phyloP scores from a whole-genome alignment of 1,140 invertebrate genomes.

The Hirudo medicinalis region DNA sequence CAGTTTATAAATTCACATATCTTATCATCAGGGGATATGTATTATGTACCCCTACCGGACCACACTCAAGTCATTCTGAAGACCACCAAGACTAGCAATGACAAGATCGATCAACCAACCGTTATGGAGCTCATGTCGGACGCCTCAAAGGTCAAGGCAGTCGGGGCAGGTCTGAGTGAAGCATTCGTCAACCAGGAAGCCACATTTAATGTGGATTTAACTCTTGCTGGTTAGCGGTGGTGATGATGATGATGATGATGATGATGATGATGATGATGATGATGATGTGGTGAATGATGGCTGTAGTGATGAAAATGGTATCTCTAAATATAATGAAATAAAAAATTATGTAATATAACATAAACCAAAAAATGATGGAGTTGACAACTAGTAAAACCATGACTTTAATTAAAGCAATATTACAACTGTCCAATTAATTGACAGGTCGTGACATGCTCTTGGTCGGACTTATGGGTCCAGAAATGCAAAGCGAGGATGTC shows the following conservation, averaged over 20 bases:
- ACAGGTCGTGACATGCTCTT: constrained; percentile 83
- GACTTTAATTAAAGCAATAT: no score
- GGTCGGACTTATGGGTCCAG: constrained; percentile 79
- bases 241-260: constrained; percentile 4
- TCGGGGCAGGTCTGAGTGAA: neutral
- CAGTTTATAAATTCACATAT: no score
- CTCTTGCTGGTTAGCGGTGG: neutral
- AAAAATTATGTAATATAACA: neutral
- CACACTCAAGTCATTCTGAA: neutral
- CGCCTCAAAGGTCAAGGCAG: neutral
- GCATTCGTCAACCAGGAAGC: neutral
- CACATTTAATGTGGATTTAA: neutral
- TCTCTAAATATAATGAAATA: neutral
- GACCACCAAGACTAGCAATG: neutral
- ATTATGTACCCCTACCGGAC: neutral
- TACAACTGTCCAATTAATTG: no score
- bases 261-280: neutral
- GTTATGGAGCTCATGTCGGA: neutral
- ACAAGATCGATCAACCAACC: neutral
- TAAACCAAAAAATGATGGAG: no score
- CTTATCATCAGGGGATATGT: no score
- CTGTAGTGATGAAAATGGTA: neutral
- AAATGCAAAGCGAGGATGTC: constrained; percentile 76
- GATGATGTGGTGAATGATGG: no score
- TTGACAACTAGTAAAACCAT: no score